Percentiles rank a stretch among this genome's conserved stretches.
These are phyloP conservation scores for Syrmaticus mikado DNA, from an alignment of 2,113 vertebrate genomes.

Conservation along the genomic window DNA sequence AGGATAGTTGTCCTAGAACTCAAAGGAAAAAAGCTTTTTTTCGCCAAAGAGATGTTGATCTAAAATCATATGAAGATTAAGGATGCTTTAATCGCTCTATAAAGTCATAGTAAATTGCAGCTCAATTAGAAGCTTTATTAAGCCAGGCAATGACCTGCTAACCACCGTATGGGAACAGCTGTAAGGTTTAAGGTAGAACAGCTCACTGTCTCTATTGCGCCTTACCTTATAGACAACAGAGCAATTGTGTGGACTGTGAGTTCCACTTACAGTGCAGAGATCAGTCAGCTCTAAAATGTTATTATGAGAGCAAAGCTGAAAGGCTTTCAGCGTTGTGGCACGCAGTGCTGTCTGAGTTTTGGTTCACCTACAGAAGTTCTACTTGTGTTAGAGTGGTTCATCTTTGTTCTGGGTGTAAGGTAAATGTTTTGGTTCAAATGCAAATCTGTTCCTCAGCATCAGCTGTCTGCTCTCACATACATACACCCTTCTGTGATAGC, in stretches of 20 bases:
- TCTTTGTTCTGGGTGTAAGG: not conserved
- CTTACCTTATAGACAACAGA: not conserved
- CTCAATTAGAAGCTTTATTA: not conserved
- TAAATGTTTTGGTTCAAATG: not conserved
- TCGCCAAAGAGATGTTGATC: not conserved
- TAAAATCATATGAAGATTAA: not conserved
- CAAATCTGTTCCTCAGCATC: not conserved
- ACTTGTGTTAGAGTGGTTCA: rapidly evolving
- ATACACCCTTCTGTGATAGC: no score
- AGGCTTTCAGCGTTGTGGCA: no score
- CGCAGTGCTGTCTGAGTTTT: not conserved
- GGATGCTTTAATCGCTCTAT: not conserved
- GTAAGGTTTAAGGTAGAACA: not conserved
- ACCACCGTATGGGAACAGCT: not conserved
- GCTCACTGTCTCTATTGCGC: not conserved
- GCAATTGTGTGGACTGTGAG: not conserved
- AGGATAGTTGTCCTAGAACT: not conserved
- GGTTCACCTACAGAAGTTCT: not conserved
- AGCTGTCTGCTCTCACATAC: rapidly evolving
- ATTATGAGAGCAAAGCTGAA: not conserved
- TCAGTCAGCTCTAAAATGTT: not conserved
- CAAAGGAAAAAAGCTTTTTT: not conserved
- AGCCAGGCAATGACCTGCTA: not conserved
- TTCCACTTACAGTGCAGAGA: not conserved
- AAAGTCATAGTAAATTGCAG: not conserved